phyloP scores from a whole-genome alignment of 2,888 invertebrate genomes.

The Aphidoletes aphidimyza region DNA sequence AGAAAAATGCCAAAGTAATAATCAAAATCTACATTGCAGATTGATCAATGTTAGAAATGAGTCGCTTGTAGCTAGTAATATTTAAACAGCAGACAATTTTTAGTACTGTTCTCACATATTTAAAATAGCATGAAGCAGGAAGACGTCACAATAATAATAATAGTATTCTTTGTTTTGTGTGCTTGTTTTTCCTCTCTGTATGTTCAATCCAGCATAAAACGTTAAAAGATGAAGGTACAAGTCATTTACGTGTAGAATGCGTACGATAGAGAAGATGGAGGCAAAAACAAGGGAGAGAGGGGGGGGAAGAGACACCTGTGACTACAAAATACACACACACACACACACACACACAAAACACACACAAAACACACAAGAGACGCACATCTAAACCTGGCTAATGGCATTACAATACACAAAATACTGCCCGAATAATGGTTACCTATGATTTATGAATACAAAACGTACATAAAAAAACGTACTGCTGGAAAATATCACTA shows the following conservation, averaged over 20 bases:
- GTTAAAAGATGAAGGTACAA: not conserved
- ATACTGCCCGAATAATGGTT: too few relatives aligned
- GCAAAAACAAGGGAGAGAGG: not conserved
- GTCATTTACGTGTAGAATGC: not conserved
- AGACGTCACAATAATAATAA: conserved; percentile 17
- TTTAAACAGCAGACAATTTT: too few relatives aligned
- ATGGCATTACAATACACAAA: not conserved
- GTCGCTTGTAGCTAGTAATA: too few relatives aligned
- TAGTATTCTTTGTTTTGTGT: not conserved
- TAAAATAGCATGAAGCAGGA: not conserved
- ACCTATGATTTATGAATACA: too few relatives aligned
- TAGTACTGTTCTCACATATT: not conserved
- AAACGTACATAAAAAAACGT: too few relatives aligned
- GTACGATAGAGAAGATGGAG: not conserved
- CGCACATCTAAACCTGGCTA: too few relatives aligned
- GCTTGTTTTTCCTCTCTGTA: not conserved
- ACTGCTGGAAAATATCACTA: too few relatives aligned
- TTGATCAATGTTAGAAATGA: too few relatives aligned
- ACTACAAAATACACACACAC: not conserved
- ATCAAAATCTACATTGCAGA: not conserved
- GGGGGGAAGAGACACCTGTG: not conserved
- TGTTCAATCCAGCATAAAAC: not conserved
- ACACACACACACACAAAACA: too few relatives aligned
- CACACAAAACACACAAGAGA: too few relatives aligned
- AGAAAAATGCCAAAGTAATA: not conserved